Conservation (phyloP, 2,797 vertebrate genomes). For the Agapornis canus region DNA sequence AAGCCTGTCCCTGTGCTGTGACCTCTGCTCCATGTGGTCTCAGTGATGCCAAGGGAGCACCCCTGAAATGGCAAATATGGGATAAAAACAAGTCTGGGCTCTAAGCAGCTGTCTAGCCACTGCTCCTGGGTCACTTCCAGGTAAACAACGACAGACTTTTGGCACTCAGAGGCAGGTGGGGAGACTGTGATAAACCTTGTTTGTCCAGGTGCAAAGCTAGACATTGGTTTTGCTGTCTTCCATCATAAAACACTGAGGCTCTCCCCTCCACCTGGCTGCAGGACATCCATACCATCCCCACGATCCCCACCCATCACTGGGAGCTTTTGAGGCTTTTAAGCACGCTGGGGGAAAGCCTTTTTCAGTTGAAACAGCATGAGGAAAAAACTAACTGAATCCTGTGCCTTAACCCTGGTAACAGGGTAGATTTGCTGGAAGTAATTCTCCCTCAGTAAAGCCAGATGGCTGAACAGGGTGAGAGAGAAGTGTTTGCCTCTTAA, state of each 20-base stretch:
- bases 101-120: slow-evolving; percentile 8
- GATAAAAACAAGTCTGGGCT: neutral
- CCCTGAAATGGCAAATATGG: neutral
- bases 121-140: neutral
- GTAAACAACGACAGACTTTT: slow-evolving; percentile 15
- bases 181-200: slow-evolving; percentile 19
- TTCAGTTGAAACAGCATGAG: neutral
- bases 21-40: rapidly evolving
- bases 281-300: neutral
- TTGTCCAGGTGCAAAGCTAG: slow-evolving; percentile 51
- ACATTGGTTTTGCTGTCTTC: neutral
- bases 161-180: neutral
- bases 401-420: neutral
- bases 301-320: neutral
- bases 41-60: rapidly evolving
- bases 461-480: neutral
- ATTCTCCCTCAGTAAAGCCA: slow-evolving; percentile 4
- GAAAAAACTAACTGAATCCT: neutral
- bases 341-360: neutral
- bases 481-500: neutral
- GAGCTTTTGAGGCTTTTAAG: neutral
- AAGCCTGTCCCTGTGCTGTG: neutral
- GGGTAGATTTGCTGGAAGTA: neutral
- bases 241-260: rapidly evolving
- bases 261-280: neutral